These are phyloP conservation scores for Bubo blakistoni DNA, from an alignment of 2,113 vertebrate genomes.

Conservation along the genomic window DNA sequence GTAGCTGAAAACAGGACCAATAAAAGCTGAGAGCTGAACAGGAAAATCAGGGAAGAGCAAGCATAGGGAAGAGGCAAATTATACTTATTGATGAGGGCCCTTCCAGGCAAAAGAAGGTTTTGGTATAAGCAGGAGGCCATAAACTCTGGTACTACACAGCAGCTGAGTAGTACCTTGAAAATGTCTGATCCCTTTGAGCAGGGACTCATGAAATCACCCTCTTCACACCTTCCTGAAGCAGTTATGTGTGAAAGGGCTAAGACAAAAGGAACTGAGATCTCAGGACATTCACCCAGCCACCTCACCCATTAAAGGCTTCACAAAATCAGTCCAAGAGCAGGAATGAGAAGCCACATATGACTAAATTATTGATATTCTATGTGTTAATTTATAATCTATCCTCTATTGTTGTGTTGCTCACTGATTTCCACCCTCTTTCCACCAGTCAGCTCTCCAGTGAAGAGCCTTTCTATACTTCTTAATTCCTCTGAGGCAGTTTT, in stretches of 20 bases:
- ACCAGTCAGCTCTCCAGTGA: background rate
- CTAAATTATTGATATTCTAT: background rate
- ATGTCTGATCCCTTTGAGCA: background rate
- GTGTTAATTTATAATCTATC: background rate
- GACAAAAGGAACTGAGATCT: background rate
- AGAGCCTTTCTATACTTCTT: background rate
- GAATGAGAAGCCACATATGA: background rate
- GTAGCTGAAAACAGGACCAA: background rate
- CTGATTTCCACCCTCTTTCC: background rate
- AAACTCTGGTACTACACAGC: background rate
- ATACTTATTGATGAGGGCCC: background rate
- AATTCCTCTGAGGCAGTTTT: background rate
- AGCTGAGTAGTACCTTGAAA: background rate
- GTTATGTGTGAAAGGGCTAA: background rate
- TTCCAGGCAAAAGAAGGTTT: background rate
- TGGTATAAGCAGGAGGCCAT: background rate
- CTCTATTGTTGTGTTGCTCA: background rate
- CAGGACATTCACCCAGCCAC: background rate
- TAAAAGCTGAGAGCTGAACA: background rate
- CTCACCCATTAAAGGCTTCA: background rate
- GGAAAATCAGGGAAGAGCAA: background rate
- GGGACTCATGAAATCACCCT: background rate
- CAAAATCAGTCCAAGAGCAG: background rate
- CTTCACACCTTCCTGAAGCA: background rate
- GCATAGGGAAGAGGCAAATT: background rate